Evolutionary conservation across 2,113 vertebrate species (phyloP), one percentile per base, ranked within the genome.

Genomic region (Calyptommatus sinebrachiatus): DNA sequence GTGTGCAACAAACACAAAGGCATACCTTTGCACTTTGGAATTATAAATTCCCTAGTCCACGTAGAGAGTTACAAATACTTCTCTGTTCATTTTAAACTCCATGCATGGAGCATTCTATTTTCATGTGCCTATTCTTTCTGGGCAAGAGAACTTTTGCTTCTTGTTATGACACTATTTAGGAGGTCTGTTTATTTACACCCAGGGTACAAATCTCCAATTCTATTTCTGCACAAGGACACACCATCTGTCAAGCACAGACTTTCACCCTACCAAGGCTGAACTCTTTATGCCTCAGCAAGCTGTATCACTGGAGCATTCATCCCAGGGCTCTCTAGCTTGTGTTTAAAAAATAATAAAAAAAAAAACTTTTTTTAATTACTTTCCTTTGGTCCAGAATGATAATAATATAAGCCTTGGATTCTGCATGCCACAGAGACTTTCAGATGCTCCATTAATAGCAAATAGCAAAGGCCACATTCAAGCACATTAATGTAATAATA

Each of bases 271-370:
- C 67, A 78, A 71, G 83, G 22, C 73, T 83, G 77, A 66, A 65
- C 11, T 60, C 82, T 84, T 89, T 82, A 71, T 84, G 68, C 86
- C 73, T 88, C 80, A 71, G 71, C 73, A 81, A 84, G 31, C 29
- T 50, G 71, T 35, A 53, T 53, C 79, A 78, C 81, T 66, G 67
- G 46, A 48, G 5, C 79, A 82, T 88, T 84, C 77, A 83, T 79
- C 80, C 80, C 46, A 1, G 21, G 18, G 70, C 84, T 78, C 84
- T 85, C 76, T 65, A 72, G 50, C 18, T 18, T 57, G 5, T 57
- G 4, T 41, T 41, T 41, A 41, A 41, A 41, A n/a, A n/a, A n/a
- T n/a, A n/a, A n/a, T n/a, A n/a, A n/a, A n/a, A n/a, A n/a, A n/a
- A n/a, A 41, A 41, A 41, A 41, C 50, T 28, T 87, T 85, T 87